Evolutionary conservation across 2,113 vertebrate species (phyloP), one percentile per base, ranked within the genome.

Genomic region (Pseudolaguvia tuberculata): DNA sequence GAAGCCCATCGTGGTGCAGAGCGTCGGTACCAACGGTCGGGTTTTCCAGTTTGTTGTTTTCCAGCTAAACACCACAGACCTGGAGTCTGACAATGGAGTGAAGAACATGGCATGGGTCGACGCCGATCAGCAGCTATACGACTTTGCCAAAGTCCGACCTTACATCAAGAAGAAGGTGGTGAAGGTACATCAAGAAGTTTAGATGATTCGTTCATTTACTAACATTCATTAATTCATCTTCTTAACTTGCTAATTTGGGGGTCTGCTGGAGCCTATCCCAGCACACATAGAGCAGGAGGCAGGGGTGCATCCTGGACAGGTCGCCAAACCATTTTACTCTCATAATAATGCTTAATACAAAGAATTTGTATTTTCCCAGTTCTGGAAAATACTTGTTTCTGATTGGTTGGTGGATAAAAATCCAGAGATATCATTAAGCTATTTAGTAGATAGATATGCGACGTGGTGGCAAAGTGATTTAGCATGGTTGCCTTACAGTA

Each of bases 101-200:
- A 96, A 96, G 85, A 96, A 96, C 78, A 82, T 93, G 20, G 88
- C 88, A 20, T 96, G 95, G 94, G 72, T 96, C 74, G 94, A 96
- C 3, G 78, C 85, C 18, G 91, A 94, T 70, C 90, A 87, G 0
- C 84, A 85, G 2, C 88, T 96, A 14, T 96, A 95, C 39, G 91
- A 93, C 6, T 91, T 84, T 67, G 89, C 89, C 12, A 94, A 91
- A 81, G 89, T 92, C 58, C 75, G 73, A 70, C 93, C 96, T 0
- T 76, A 89, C 55, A 84, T 96, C 81, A 94, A 84, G 86, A 95
- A 90, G 84, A 92, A 89, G 75, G 87, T 93, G 65, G 81, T 98
- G n/a, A 79, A 75, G 92, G 97, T 98, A 65, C 23, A 55, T 20
- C 5, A 27, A 18, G 42, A 5, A 42, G 39, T 42, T 7, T 4